Evolutionary conservation across 2,113 vertebrate species (phyloP).

Genomic region (Ia io): DNA sequence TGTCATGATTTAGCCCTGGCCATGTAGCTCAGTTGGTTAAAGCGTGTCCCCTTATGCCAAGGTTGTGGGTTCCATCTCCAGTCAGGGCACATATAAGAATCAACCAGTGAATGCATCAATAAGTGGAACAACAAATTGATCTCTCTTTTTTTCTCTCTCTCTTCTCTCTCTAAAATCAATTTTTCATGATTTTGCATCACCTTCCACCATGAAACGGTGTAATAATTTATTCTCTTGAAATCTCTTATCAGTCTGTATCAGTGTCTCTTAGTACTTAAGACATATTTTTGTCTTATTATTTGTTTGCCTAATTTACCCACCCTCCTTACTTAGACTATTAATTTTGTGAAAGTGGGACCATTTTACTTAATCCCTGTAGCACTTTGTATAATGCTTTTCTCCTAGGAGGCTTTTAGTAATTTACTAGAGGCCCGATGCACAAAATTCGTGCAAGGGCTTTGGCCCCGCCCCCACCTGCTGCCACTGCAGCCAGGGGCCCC

Average conservation of each 20-base stretch:
- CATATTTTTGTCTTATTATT: constrained; percentile 14
- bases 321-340: background rate
- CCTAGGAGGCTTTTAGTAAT: background rate
- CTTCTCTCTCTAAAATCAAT: background rate
- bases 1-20: constrained; percentile 4
- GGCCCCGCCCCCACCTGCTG: too few relatives aligned
- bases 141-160: background rate
- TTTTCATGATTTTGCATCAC: constrained; percentile 6
- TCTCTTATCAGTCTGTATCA: background rate
- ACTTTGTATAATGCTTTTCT: constrained; percentile 1
- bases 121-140: background rate
- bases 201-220: background rate
- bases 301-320: background rate
- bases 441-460: too few relatives aligned
- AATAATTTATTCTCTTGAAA: background rate
- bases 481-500: too few relatives aligned
- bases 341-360: constrained; percentile 21
- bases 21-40: background rate
- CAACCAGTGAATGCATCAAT: background rate
- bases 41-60: background rate
- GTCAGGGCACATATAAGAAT: background rate
- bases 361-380: background rate
- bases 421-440: background rate
- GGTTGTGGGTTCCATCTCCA: background rate
- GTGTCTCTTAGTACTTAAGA: background rate